A percentile compares a stretch with the other conserved stretches of the same genome.
Evolutionary conservation across 2,888 invertebrate genomes (phyloP).

Genomic region (Sphecodes monilicornis): DNA sequence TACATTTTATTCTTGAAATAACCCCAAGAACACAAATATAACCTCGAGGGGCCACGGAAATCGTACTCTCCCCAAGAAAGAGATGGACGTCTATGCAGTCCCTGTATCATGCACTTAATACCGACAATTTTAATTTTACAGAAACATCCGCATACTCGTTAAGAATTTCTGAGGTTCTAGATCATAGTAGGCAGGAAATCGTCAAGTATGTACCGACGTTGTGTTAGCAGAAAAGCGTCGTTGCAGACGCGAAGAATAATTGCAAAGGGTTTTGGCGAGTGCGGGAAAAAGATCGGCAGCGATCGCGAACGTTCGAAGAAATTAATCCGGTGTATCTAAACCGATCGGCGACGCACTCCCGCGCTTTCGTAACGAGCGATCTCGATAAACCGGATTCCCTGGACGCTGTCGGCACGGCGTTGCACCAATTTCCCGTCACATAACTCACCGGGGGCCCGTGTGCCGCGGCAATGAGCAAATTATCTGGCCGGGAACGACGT

Average conservation of each 20-base stretch:
- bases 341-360: conserved; percentile 5
- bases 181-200: no score
- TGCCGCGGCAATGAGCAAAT: conserved; percentile 62
- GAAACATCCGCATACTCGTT: no score
- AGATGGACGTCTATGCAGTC: no score
- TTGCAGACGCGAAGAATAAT: neutral
- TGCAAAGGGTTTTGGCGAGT: neutral
- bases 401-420: neutral
- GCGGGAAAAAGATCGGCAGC: neutral
- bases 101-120: no score
- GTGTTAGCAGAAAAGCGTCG: neutral
- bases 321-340: conserved; percentile 9
- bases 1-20: no score
- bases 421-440: conserved; percentile 45
- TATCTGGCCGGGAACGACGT: conserved; percentile 54
- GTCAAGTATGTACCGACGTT: no score
- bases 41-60: no score
- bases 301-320: neutral
- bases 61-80: no score
- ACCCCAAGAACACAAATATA: no score
- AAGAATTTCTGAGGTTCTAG: no score
- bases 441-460: conserved; percentile 35
- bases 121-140: no score
- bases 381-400: conserved; percentile 26
- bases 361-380: conserved; percentile 22